Conservation (phyloP, 2,113 vertebrate species). For the Calcarius ornatus region DNA sequence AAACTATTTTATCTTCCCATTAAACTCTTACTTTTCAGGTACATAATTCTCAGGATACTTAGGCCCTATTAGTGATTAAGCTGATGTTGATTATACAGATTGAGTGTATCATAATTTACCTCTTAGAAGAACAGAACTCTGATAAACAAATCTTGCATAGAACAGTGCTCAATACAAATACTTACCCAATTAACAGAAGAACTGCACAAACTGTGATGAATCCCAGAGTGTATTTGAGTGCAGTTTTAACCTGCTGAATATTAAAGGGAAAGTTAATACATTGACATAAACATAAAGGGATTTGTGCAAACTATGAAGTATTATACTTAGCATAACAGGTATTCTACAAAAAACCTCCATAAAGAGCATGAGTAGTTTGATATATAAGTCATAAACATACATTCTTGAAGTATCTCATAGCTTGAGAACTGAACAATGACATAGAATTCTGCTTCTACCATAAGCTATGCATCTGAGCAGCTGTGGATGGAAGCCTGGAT, state of each 20-base stretch:
- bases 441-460: not conserved
- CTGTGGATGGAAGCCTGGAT: not conserved
- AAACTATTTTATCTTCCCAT: not conserved
- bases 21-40: not conserved
- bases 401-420: not conserved
- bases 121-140: not conserved
- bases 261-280: slow-evolving; percentile 50
- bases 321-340: not conserved
- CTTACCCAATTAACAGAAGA: slow-evolving; percentile 97
- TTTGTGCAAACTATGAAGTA: not conserved
- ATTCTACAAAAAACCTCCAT: not conserved
- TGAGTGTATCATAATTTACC: not conserved
- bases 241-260: slow-evolving; percentile 91
- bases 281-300: not conserved
- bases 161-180: slow-evolving; percentile 1
- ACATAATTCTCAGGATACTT: not conserved
- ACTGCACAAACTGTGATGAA: slow-evolving; percentile 85
- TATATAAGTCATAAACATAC: fast-evolving
- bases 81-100: not conserved
- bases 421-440: not conserved
- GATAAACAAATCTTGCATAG: not conserved
- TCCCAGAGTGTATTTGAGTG: slow-evolving; percentile 90
- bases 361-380: not conserved
- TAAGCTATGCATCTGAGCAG: not conserved
- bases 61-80: not conserved